These are phyloP conservation scores for Papilio glaucus DNA, from an alignment of 1,140 invertebrate genomes.

Conservation along the genomic window DNA sequence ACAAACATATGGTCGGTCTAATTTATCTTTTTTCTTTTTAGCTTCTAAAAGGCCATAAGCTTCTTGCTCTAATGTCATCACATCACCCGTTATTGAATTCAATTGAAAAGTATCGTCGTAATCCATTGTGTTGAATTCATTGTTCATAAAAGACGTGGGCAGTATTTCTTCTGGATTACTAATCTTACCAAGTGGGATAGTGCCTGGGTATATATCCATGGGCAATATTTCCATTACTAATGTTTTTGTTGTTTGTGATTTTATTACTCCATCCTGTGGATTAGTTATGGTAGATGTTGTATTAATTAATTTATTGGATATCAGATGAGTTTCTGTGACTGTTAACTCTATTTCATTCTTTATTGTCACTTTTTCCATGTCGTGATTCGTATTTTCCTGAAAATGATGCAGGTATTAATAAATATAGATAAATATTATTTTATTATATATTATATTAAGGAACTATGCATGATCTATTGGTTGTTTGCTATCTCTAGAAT, in stretches of 20 bases:
- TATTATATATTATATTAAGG: too few species aligned
- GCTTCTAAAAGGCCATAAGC: slow-evolving; percentile 68
- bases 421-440: slow-evolving; percentile 3
- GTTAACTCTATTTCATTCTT: slow-evolving; percentile 66
- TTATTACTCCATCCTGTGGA: slow-evolving; percentile 57
- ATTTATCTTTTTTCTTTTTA: slow-evolving; percentile 47
- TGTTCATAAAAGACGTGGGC: slow-evolving; percentile 55
- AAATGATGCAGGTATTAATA: slow-evolving; percentile 35
- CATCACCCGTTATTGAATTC: slow-evolving; percentile 76
- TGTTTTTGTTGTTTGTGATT: slow-evolving; percentile 67
- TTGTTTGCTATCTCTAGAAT: too few species aligned
- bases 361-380: slow-evolving; percentile 51
- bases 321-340: slow-evolving; percentile 73
- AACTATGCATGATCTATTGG: too few species aligned
- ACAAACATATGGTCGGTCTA: slow-evolving; percentile 48
- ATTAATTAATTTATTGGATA: slow-evolving; percentile 74
- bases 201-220: slow-evolving; percentile 47
- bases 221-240: slow-evolving; percentile 75
- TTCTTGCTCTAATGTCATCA: slow-evolving; percentile 72
- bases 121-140: slow-evolving; percentile 44
- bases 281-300: slow-evolving; percentile 68
- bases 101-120: slow-evolving; percentile 67
- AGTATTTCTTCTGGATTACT: slow-evolving; percentile 71
- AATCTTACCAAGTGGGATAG: slow-evolving; percentile 52
- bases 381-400: slow-evolving; percentile 48